Conservation (phyloP, 2,113 vertebrate species). For the Globicephala melas region DNA sequence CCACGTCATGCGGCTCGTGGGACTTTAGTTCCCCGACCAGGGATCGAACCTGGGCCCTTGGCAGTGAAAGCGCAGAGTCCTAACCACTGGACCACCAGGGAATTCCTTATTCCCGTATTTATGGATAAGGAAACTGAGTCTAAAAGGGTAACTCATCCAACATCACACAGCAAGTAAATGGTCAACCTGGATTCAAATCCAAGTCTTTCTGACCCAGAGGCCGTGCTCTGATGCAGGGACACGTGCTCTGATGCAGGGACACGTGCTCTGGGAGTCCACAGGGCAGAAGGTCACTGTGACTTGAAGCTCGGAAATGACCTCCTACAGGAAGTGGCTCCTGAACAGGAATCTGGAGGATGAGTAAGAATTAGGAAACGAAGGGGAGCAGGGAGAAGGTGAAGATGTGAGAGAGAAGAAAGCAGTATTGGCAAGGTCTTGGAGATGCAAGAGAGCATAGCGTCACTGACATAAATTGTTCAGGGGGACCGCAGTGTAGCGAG, state of each 20-base stretch:
- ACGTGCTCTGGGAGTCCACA: accelerated
- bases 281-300: background rate
- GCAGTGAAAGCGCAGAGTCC: too few relatives aligned
- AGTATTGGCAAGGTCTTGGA: background rate
- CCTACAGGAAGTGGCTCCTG: background rate
- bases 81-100: background rate
- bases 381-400: background rate
- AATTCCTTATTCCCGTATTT: background rate
- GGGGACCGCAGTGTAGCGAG: accelerated
- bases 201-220: background rate
- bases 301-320: background rate
- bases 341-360: background rate
- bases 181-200: background rate
- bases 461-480: background rate
- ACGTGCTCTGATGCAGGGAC: background rate
- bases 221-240: background rate
- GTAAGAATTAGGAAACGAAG: background rate
- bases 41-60: background rate
- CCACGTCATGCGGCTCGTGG: background rate
- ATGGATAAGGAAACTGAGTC: background rate
- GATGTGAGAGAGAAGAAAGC: background rate
- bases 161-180: background rate
- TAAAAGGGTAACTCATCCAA: background rate
- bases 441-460: background rate
- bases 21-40: background rate